These are phyloP conservation scores for Eupithecia pulchellata DNA, from an alignment of 2,888 invertebrate species.

Conservation along the genomic window DNA sequence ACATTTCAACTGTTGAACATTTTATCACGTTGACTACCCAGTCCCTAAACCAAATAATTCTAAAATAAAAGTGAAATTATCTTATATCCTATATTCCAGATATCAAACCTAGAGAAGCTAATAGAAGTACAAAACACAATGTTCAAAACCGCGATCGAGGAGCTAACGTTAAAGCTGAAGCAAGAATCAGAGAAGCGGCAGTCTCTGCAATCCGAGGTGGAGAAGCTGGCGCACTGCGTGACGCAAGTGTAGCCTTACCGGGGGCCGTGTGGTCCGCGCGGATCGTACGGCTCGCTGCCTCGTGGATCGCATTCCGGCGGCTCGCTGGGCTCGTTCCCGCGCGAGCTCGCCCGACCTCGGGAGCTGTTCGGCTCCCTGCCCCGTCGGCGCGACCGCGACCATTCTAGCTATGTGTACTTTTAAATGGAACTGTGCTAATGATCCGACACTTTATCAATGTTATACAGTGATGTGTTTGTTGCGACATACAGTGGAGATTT, in stretches of 20 bases:
- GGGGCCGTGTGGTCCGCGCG: slow-evolving; percentile 45
- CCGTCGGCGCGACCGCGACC: slow-evolving; percentile 49
- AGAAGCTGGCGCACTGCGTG: slow-evolving; percentile 89
- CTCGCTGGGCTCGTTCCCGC: not conserved
- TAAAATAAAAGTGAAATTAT: not conserved
- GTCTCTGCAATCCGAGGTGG: slow-evolving; percentile 87
- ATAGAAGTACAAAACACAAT: slow-evolving; percentile 85
- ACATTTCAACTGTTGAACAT: too few relatives aligned
- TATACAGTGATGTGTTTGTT: slow-evolving; percentile 21
- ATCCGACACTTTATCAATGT: not conserved
- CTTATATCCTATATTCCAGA: slow-evolving; percentile 58
- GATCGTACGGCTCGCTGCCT: slow-evolving; percentile 43
- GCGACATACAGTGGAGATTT: not conserved
- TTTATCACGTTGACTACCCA: too few relatives aligned
- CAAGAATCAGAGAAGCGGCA: slow-evolving; percentile 87
- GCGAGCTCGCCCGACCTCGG: slow-evolving; percentile 24
- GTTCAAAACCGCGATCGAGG: slow-evolving; percentile 87
- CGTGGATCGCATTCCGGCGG: slow-evolving; percentile 27
- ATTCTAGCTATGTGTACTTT: slow-evolving; percentile 59
- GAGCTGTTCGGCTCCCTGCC: slow-evolving; percentile 43
- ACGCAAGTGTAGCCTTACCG: slow-evolving; percentile 87
- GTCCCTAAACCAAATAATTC: too few relatives aligned
- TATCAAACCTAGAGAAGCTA: slow-evolving; percentile 85
- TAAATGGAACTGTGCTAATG: slow-evolving; percentile 40
- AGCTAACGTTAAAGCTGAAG: slow-evolving; percentile 86